Percentiles rank a stretch among this genome's conserved stretches.
phyloP scores from a whole-genome alignment of 2,797 vertebrate genomes.

The Pygocentrus nattereri region DNA sequence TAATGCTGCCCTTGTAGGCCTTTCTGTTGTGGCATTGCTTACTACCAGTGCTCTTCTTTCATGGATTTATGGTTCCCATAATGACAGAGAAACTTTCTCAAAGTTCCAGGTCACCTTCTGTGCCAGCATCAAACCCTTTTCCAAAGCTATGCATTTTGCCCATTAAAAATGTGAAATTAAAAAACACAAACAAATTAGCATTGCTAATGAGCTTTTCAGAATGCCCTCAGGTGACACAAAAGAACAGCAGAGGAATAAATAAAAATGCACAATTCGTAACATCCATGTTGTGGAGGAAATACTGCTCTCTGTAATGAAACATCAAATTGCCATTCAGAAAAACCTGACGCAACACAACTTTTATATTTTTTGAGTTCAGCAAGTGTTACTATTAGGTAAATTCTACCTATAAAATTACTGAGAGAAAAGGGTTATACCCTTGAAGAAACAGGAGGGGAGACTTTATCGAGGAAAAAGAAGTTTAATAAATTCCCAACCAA shows the following conservation, averaged over 20 bases:
- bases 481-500: too few species aligned
- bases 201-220: conserved; percentile 71
- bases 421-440: too few species aligned
- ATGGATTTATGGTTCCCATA: conserved; percentile 32
- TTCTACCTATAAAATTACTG: background rate
- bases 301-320: background rate
- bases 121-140: conserved; percentile 66
- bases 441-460: too few species aligned
- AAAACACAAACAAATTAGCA: conserved; percentile 65
- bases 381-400: background rate
- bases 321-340: background rate
- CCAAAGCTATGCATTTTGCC: conserved; percentile 64
- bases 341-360: too few species aligned
- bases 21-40: background rate
- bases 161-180: conserved; percentile 17
- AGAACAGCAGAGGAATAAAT: conserved; percentile 24
- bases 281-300: background rate
- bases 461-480: too few species aligned
- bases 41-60: conserved; percentile 6
- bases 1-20: background rate
- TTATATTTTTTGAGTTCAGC: background rate
- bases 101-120: conserved; percentile 75
- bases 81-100: conserved; percentile 53
- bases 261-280: conserved; percentile 8
- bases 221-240: conserved; percentile 49